A percentile compares a stretch with the other conserved stretches of the same genome.
Evolutionary conservation across 2,797 vertebrate genomes (phyloP).

Genomic region (Takifugu rubripes): DNA sequence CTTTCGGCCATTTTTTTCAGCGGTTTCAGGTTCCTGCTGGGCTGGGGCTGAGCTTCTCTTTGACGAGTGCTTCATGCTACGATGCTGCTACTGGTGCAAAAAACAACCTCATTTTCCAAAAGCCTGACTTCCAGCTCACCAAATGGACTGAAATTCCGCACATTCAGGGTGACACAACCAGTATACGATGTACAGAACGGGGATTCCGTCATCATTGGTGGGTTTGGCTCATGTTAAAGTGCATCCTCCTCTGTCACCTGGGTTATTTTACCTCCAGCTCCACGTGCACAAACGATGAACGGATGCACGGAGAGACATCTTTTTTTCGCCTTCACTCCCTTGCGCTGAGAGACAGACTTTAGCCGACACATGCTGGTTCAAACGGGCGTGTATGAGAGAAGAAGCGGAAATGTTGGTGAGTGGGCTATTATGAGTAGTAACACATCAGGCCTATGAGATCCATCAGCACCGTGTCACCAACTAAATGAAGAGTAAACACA

Average conservation of each 20-base stretch:
- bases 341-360: background rate
- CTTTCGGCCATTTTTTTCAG: constrained; percentile 19
- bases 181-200: no score
- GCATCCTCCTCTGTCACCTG: constrained; percentile 4
- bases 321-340: constrained; percentile 14
- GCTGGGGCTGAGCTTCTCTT: background rate
- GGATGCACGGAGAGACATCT: constrained; percentile 1
- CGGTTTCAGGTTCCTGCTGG: constrained; percentile 38
- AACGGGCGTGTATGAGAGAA: no score
- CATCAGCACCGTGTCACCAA: constrained; percentile 13
- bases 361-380: no score
- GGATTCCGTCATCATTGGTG: no score
- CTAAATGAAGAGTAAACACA: constrained; percentile 66
- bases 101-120: constrained; percentile 31
- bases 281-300: no score
- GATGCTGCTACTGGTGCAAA: constrained; percentile 4
- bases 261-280: constrained; percentile 9
- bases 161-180: background rate
- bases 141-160: constrained; percentile 42
- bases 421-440: no score
- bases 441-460: constrained; percentile 8
- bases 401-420: no score
- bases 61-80: constrained; percentile 17
- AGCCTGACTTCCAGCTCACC: constrained; percentile 34
- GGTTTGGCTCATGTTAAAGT: no score